Conservation (phyloP, 2,113 vertebrate genomes). For the Crotalus horridus region DNA sequence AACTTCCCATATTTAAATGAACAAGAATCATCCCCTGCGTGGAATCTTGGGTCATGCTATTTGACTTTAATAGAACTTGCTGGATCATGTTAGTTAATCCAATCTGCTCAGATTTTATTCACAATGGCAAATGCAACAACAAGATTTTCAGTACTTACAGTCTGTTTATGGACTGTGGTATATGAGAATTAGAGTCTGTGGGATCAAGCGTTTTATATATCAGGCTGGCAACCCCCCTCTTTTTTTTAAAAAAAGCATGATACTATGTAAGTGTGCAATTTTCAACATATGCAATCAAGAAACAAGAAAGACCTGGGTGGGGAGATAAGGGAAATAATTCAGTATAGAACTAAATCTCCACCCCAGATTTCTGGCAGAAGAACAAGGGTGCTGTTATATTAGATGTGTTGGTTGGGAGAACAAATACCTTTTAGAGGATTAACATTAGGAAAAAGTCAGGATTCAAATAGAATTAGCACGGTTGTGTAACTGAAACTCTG, state of each 20-base stretch:
- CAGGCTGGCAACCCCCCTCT: neutral
- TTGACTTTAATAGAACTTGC: neutral
- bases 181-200: neutral
- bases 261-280: neutral
- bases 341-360: slow-evolving; percentile 32
- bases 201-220: neutral
- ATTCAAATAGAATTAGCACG: slow-evolving; percentile 42
- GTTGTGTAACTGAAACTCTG: slow-evolving; percentile 40
- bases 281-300: neutral
- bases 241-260: neutral
- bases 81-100: neutral
- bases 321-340: slow-evolving; percentile 37
- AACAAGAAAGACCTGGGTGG: neutral
- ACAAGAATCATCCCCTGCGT: neutral
- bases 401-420: slow-evolving; percentile 43
- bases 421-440: slow-evolving; percentile 55
- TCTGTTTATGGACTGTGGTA: neutral
- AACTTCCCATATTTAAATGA: neutral
- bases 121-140: neutral
- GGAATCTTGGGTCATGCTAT: neutral
- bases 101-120: neutral
- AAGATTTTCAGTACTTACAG: neutral
- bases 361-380: slow-evolving; percentile 39
- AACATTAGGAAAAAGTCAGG: slow-evolving; percentile 56
- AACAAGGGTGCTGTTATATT: slow-evolving; percentile 64